phyloP scores from a whole-genome alignment of 2,113 vertebrate species.

The Cathartes aura region DNA sequence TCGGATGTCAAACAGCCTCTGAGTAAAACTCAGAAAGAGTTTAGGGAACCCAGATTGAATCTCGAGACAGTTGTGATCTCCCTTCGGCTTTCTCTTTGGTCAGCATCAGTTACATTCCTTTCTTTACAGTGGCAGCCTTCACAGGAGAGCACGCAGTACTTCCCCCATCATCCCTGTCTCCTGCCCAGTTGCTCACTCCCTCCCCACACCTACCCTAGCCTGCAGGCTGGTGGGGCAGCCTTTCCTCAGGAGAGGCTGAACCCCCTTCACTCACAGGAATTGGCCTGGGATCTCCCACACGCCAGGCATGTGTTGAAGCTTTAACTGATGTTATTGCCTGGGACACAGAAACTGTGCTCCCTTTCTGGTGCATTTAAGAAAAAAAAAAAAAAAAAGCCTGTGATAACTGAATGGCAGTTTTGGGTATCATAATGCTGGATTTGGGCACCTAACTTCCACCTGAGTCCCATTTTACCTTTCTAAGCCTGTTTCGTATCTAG shows the following conservation, averaged over 20 bases:
- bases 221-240: not conserved
- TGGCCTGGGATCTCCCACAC: not conserved
- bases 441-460: not conserved
- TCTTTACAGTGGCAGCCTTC: not conserved
- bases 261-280: not conserved
- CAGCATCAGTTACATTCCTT: not conserved
- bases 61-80: not conserved
- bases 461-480: not conserved
- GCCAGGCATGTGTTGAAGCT: not conserved
- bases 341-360: not conserved
- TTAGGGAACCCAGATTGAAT: not conserved
- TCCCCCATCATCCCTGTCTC: not conserved
- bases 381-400: not conserved
- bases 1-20: not conserved
- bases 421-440: not conserved
- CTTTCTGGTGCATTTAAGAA: not conserved
- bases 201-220: not conserved
- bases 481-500: not conserved
- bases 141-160: fast-evolving
- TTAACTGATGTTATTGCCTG: not conserved
- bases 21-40: not conserved
- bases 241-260: not conserved
- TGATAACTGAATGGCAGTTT: not conserved
- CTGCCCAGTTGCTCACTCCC: fast-evolving
- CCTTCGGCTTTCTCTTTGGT: not conserved